phyloP scores from a whole-genome alignment of 2,888 invertebrate species.

The Neria commutata region DNA sequence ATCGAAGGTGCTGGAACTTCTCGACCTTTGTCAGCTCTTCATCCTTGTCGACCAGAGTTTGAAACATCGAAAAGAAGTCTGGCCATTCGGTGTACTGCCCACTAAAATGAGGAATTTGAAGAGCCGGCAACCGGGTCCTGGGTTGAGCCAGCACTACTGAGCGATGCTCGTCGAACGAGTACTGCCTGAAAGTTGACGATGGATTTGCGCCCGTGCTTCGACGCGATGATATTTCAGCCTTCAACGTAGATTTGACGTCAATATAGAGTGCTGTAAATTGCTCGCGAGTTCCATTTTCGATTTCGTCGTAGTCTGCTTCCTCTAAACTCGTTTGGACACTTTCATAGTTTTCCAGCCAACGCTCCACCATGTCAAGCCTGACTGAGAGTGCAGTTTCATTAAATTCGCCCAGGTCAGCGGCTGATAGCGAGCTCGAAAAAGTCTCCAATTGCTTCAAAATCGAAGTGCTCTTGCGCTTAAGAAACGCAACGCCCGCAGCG shows the following conservation, averaged over 20 bases:
- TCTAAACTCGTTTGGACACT: background rate
- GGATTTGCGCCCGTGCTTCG: background rate
- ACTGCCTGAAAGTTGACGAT: background rate
- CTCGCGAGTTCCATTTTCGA: background rate
- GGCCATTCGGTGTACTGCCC: constrained; percentile 11
- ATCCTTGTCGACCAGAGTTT: constrained; percentile 15
- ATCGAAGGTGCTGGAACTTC: constrained; percentile 22
- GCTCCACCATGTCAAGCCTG: background rate
- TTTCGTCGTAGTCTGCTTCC: background rate
- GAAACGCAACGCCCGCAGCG: background rate
- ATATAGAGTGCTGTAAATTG: background rate
- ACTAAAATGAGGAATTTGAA: background rate
- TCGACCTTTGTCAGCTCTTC: constrained; percentile 17
- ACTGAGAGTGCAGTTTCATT: background rate
- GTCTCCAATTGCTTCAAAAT: background rate
- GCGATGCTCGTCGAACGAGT: background rate
- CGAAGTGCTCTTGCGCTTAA: background rate
- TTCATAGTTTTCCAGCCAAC: background rate
- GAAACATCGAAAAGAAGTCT: constrained; percentile 20
- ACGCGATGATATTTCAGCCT: background rate
- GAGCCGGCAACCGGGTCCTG: background rate
- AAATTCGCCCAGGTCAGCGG: background rate
- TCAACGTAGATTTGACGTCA: background rate
- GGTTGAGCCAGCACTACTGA: background rate
- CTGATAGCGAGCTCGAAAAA: background rate